A percentile compares a stretch with the other conserved stretches of the same genome.
Conservation (phyloP, 2,797 vertebrate genomes). For the Esox lucius region DNA sequence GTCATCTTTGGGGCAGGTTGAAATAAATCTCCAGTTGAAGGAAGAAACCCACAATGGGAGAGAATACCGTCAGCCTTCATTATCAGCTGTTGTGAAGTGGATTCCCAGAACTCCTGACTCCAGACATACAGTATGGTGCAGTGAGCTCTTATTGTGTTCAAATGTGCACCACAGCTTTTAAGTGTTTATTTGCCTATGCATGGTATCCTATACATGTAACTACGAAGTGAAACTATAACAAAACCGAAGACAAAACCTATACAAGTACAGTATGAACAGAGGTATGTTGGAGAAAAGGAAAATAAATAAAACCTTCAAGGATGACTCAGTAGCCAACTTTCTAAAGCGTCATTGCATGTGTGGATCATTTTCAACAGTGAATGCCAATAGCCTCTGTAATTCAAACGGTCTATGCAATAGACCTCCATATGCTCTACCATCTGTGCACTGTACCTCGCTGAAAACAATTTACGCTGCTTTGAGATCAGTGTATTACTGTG, state of each 20-base stretch:
- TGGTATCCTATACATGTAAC: background rate
- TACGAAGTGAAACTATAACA: slow-evolving; percentile 5
- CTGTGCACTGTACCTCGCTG: too few species aligned
- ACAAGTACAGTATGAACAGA: slow-evolving; percentile 1
- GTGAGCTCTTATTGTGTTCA: background rate
- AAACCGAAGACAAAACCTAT: background rate
- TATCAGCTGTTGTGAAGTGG: background rate
- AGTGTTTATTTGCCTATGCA: slow-evolving; percentile 6
- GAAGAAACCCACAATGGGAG: background rate
- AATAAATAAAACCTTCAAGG: too few species aligned
- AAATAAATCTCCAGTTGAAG: slow-evolving; percentile 6
- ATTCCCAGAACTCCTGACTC: background rate
- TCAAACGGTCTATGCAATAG: too few species aligned
- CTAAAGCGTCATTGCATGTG: too few species aligned
- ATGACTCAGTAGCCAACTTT: too few species aligned
- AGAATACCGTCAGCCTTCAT: background rate
- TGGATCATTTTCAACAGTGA: too few species aligned
- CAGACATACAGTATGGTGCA: background rate
- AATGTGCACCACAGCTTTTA: background rate
- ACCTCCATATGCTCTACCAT: too few species aligned
- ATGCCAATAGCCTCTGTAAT: too few species aligned
- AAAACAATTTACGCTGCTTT: too few species aligned
- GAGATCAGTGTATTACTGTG: too few species aligned
- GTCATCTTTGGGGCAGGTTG: slow-evolving; percentile 71
- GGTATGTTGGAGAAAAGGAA: background rate